Conservation (phyloP, 2,113 vertebrate genomes). For the Chaetodon trifascialis region DNA sequence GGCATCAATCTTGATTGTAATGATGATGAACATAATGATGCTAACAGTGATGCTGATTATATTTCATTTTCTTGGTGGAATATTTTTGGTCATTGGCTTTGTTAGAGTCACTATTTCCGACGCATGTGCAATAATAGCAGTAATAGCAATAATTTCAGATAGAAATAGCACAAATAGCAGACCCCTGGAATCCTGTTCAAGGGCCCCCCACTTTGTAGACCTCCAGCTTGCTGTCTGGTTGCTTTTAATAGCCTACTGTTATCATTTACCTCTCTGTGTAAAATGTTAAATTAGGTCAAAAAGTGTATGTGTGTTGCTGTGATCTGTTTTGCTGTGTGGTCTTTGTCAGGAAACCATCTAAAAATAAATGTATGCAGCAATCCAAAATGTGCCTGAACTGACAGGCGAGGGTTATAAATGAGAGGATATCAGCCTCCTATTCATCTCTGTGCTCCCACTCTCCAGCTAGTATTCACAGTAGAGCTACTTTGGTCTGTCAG, state of each 20-base stretch:
- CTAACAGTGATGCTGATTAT: constrained; percentile 22
- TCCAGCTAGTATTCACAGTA: constrained; percentile 48
- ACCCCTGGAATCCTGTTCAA: not conserved
- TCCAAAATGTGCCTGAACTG: constrained; percentile 47
- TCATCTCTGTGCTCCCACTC: constrained; percentile 59
- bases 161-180: too few species aligned
- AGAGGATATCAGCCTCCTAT: constrained; percentile 54
- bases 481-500: constrained; percentile 72
- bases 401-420: constrained; percentile 61
- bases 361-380: constrained; percentile 49
- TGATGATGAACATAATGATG: constrained; percentile 13
- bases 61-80: constrained; percentile 1
- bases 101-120: not conserved
- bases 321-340: constrained; percentile 10
- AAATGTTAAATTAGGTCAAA: constrained; percentile 43
- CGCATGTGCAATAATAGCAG: not conserved
- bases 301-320: not conserved
- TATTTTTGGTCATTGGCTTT: not conserved
- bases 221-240: not conserved
- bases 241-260: not conserved
- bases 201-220: not conserved
- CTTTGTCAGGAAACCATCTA: constrained; percentile 51
- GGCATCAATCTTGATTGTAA: constrained; percentile 11
- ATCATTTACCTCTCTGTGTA: constrained; percentile 6
- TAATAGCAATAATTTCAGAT: too few species aligned